Base-by-base conservation (phyloP, 2,797 vertebrate genomes). In the Astyanax mexicanus region DNA sequence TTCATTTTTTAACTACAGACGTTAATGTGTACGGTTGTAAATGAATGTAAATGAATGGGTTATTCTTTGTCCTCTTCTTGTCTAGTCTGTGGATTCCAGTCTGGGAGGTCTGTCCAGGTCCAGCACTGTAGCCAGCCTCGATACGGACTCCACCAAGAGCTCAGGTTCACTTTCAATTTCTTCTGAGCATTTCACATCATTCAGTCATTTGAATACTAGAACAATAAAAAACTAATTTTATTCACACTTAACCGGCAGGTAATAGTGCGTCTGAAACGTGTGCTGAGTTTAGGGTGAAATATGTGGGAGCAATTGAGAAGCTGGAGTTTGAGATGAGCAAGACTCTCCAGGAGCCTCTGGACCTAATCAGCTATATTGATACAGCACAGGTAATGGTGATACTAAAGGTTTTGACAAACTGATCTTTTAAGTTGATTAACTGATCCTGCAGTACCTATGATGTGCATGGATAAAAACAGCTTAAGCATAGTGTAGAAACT, bases 51-150 rank as follows among this genome's bases (percentile, higher is more conserved):
- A 15, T 27, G 15, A 54, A 13, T 2, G 5, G 25, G 0, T 13
- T 73, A 6, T 65, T 15, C 29, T 32, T 29, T 49, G 10, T 11
- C 69, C 42, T 72, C 0, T 61, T 54, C 75, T 25, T 42, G 7
- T 74, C 1, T 78, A 99, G 98, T 99, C 98, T 75, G 97, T 99
- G 66, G 98, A 99, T 81, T 99, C 98, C 85, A 99, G 98, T 84
- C 90, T 99, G 25, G 98, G 97, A 64, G 97, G 98, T 1, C 94
- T 99, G 21, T 99, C 97, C 54, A 94, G 98, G 70, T 99, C 98
- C 52, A 99, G 98, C 90, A 99, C 98, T 0, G 98, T 99, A 35
- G 97, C 97, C 84, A 99, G 98, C 84, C 95, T 99, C 0, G 98
- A 99, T 78, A 98, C 97, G 2, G 98, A 99, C 81, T 99, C 98